These are phyloP conservation scores for Xiphorhynchus erythropygius DNA, from an alignment of 2,797 vertebrate species.

Conservation along the genomic window DNA sequence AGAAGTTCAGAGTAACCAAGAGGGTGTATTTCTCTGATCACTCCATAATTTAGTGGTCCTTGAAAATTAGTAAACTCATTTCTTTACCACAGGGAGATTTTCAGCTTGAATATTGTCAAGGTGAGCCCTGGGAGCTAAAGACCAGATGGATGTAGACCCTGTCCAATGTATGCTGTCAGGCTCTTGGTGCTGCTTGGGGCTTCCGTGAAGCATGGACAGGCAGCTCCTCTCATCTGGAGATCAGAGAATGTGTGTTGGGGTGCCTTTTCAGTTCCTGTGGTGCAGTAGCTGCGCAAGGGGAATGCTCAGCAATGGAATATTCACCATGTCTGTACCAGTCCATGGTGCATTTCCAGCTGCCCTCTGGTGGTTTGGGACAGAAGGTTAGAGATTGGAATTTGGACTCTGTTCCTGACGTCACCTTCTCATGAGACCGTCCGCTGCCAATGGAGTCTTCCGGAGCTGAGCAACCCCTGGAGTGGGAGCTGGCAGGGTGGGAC, in stretches of 20 bases:
- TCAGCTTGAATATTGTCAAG: not conserved
- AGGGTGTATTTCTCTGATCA: not conserved
- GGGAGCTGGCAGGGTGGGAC: fast-evolving
- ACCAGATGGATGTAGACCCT: fast-evolving
- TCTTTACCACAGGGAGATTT: not conserved
- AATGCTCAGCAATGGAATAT: not conserved
- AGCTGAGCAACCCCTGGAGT: fast-evolving
- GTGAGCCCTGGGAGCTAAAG: not conserved
- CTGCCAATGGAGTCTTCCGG: fast-evolving
- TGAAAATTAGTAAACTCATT: not conserved
- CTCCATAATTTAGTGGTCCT: not conserved
- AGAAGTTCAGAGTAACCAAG: not conserved
- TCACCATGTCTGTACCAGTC: fast-evolving
- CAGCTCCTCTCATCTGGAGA: not conserved
- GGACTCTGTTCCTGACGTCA: not conserved
- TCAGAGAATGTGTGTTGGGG: not conserved
- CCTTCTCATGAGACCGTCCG: fast-evolving
- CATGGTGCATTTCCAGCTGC: not conserved
- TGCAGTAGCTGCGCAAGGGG: not conserved
- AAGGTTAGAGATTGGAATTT: not conserved
- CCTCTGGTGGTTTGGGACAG: slow-evolving; percentile 12
- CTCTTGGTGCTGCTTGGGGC: not conserved
- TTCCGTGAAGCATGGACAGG: fast-evolving
- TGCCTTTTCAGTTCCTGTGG: not conserved
- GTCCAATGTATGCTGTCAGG: not conserved